Evolutionary conservation across 2,888 invertebrate genomes (phyloP).

Genomic region (Yponomeuta malinellus): DNA sequence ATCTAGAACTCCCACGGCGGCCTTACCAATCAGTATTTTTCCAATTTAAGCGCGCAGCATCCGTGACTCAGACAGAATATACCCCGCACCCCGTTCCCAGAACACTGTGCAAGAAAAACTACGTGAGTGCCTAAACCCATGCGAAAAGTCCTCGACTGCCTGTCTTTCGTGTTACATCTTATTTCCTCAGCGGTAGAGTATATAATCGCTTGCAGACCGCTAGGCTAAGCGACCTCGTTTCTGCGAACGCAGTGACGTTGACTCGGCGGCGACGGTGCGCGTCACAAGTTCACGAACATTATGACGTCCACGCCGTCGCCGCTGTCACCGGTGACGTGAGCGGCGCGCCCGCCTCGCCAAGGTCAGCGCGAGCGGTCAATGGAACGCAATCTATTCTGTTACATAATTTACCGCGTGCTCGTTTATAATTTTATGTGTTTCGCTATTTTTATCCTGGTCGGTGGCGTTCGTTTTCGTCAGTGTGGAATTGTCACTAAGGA

Average conservation of each 20-base stretch:
- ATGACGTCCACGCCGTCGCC: conserved; percentile 2
- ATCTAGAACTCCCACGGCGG: neutral
- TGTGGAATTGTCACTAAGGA: neutral
- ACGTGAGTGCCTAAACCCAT: neutral
- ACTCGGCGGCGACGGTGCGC: neutral
- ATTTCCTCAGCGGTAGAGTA: neutral
- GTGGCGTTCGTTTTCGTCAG: neutral
- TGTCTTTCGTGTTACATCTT: neutral
- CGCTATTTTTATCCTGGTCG: neutral
- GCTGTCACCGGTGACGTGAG: conserved; percentile 4
- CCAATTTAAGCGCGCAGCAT: neutral
- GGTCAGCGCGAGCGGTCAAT: conserved; percentile 38
- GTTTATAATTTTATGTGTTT: conserved; percentile 20
- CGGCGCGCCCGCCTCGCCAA: conserved; percentile 27
- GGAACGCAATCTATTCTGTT: conserved; percentile 38
- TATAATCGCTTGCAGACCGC: neutral
- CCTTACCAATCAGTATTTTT: neutral
- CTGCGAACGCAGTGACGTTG: conserved; percentile 7
- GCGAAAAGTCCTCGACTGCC: neutral
- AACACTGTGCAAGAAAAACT: neutral
- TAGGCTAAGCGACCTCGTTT: neutral
- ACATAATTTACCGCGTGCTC: conserved; percentile 31
- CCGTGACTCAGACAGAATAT: neutral
- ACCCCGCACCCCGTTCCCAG: neutral
- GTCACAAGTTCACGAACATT: neutral